Evolutionary conservation across 2,888 invertebrate genomes (phyloP).

Genomic region (Germaria angustata): DNA sequence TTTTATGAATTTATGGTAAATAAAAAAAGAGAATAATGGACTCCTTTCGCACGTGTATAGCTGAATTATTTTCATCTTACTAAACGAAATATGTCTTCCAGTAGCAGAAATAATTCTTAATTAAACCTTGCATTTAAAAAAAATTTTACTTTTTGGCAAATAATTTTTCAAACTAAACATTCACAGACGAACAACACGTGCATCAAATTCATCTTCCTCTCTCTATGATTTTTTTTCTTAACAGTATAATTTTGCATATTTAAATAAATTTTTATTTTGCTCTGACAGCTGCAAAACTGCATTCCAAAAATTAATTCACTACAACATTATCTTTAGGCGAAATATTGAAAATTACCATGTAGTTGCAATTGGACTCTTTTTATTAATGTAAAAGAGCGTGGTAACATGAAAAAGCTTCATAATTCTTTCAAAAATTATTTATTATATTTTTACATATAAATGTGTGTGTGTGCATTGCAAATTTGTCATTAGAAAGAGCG

Average conservation of each 20-base stretch:
- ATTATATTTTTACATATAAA: not conserved
- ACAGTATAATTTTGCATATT: not conserved
- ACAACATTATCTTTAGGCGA: conserved; percentile 7
- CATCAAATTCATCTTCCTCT: not conserved
- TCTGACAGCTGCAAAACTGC: conserved; percentile 45
- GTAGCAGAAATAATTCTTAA: not conserved
- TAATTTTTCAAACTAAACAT: not conserved
- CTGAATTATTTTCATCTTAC: no score
- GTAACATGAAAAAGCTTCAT: conserved; percentile 9
- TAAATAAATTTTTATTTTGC: not conserved
- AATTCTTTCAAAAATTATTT: not conserved
- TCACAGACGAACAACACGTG: not conserved
- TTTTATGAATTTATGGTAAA: no score
- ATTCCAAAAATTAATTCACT: conserved; percentile 18
- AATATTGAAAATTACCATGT: not conserved
- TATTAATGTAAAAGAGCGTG: not conserved
- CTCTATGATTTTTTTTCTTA: not conserved
- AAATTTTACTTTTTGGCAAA: not conserved
- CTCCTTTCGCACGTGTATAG: no score
- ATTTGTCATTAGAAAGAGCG: not conserved
- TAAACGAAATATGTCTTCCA: no score
- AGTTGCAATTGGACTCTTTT: not conserved
- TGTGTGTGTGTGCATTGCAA: not conserved
- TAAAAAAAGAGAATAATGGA: no score
- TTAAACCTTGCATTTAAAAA: not conserved